Evolutionary conservation across 1,140 invertebrate genomes (phyloP), one percentile per base, ranked within the genome.

Genomic region (Armadillidium nasatum): DNA sequence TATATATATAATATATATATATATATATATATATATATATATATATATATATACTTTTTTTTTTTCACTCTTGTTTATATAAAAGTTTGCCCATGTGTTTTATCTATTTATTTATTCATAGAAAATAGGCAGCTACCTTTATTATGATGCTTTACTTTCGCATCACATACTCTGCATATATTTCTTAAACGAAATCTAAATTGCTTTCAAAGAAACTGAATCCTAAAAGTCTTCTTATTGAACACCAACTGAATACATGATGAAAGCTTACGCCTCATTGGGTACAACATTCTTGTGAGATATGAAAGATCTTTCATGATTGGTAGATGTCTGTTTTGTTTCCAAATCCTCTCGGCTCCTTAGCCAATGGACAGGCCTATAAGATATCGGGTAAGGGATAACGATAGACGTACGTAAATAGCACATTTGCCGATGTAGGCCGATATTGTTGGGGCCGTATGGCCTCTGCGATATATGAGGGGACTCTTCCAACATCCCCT

Each of bases 121-220:
- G 50, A 60, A 60, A 60, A 60, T 60, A 19, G 50, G 50, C 19
- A 60, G 19, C 50, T 13, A 19, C 11, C 50, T 60, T 60, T 60
- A 60, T 60, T 60, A 60, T 60, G 50, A 19, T 19, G 50, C 50
- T 60, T 60, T 19, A 60, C 33, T 33, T 60, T 60, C 50, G 50
- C 19, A 60, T 60, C 50, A 60, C 50, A 60, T 60, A 60, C 50
- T 13, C 11, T 19, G 50, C 50, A 60, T 60, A 60, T 60, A 60
- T 60, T 60, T 60, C 50, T 60, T 60, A 60, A 60, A 60, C 50
- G 50, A 60, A 60, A 60, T 60, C 50, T 60, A 60, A 60, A 60
- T 60, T 60, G 50, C 50, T 60, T 60, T 60, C 50, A 60, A 60
- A 60, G 50, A 60, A 60, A 60, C 50, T 19, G 50, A 60, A 60